phyloP scores from a whole-genome alignment of 1,140 invertebrate species.

The Drosophila nikananu region DNA sequence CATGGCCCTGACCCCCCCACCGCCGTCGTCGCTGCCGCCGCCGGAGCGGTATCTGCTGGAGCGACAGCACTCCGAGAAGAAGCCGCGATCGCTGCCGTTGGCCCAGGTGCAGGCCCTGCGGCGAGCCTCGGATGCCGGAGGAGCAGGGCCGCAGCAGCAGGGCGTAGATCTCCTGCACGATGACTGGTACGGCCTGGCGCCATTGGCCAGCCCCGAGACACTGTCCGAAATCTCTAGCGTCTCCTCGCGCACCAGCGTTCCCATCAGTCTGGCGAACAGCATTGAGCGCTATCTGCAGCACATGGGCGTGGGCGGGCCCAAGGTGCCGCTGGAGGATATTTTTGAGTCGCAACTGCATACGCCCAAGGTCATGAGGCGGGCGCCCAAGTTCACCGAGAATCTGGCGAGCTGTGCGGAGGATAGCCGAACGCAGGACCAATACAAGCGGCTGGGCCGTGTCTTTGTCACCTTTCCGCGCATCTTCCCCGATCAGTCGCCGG shows the following conservation, averaged over 20 bases:
- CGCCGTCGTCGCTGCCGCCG: slow-evolving; percentile 4
- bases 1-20: slow-evolving; percentile 56
- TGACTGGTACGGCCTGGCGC: slow-evolving; percentile 90
- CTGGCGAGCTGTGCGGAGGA: slow-evolving; percentile 89
- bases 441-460: slow-evolving; percentile 82
- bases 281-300: slow-evolving; percentile 84
- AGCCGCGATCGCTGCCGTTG: slow-evolving; percentile 61
- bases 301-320: slow-evolving; percentile 52
- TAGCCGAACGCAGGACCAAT: slow-evolving; percentile 75
- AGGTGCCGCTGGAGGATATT: slow-evolving; percentile 72
- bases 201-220: slow-evolving; percentile 94
- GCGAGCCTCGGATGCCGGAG: slow-evolving; percentile 75
- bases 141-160: slow-evolving; percentile 80
- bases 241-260: slow-evolving; percentile 86
- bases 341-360: slow-evolving; percentile 85
- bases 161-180: slow-evolving; percentile 87
- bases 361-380: slow-evolving; percentile 87
- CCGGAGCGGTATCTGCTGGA: slow-evolving; percentile 19
- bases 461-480: slow-evolving; percentile 82
- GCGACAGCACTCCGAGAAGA: slow-evolving; percentile 66
- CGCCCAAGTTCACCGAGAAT: slow-evolving; percentile 89
- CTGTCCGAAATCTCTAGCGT: slow-evolving; percentile 92
- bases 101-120: slow-evolving; percentile 66
- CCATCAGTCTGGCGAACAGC: slow-evolving; percentile 82
- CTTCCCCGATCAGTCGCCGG: slow-evolving; percentile 43